Percentiles rank a stretch among this genome's conserved stretches.
These are phyloP conservation scores for Volucella inanis DNA, from an alignment of 2,888 invertebrate species.

Conservation along the genomic window DNA sequence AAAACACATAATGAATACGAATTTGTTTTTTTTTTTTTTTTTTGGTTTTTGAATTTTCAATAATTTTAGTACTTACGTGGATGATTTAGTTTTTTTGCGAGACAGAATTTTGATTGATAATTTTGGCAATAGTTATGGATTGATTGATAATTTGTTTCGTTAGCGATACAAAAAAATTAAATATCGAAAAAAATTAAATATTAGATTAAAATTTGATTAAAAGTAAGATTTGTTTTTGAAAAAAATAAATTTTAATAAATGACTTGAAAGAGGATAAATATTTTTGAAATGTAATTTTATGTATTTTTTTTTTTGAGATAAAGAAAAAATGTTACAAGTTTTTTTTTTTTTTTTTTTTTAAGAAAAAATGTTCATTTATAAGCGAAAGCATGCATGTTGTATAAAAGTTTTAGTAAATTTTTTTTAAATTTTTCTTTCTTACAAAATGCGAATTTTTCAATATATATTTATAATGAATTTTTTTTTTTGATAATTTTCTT, in stretches of 20 bases:
- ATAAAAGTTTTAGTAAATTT: conserved; percentile 25
- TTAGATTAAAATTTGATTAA: conserved; percentile 70
- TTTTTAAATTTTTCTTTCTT: conserved; percentile 32
- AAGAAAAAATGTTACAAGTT: conserved; percentile 36
- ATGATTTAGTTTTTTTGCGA: conserved; percentile 69
- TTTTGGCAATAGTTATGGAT: conserved; percentile 74
- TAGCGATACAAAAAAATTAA: conserved; percentile 72
- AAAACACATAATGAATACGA: conserved; percentile 26
- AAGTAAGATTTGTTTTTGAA: conserved; percentile 46
- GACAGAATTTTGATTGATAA: conserved; percentile 73
- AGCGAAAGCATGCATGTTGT: conserved; percentile 72
- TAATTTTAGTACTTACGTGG: conserved; percentile 69
- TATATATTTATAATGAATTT: conserved; percentile 21
- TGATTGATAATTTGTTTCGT: conserved; percentile 75
- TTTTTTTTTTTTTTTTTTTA: conserved; percentile 58
- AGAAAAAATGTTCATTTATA: conserved; percentile 69
- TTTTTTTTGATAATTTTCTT: conserved; percentile 51
- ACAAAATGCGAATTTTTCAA: conserved; percentile 65
- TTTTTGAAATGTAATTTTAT: conserved; percentile 61
- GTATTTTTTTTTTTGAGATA: conserved; percentile 53
- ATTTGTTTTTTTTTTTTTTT: conserved; percentile 31
- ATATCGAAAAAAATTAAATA: conserved; percentile 63
- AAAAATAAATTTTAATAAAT: conserved; percentile 62
- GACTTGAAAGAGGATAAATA: conserved; percentile 71
- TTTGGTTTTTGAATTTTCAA: conserved; percentile 37